Base-by-base conservation (phyloP, 2,888 invertebrate species). In the Enchytraeus crypticus region DNA sequence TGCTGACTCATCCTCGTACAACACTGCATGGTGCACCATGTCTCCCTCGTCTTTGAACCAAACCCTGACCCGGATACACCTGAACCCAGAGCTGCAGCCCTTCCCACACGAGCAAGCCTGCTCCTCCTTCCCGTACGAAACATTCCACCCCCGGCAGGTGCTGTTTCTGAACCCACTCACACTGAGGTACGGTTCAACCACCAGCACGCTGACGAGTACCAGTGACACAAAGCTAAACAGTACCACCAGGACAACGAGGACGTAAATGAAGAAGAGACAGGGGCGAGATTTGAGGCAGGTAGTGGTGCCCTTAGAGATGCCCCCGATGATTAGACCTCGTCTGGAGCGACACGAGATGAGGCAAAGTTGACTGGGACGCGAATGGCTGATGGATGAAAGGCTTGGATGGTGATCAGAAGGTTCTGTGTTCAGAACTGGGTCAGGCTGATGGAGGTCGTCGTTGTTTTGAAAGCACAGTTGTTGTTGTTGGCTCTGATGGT, bases 41-140 rank as follows among this genome's bases (percentile, higher is more conserved):
- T 21, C 45, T 43, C 57, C 33, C 38, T 34, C 34, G 46, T 54
- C 57, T 27, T 49, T 51, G 59, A 51, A 63, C 34, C 47, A 29
- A 26, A 64, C 64, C 51, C 57, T 54, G 32, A 64, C 53, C 46
- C 55, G 51, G 51, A 64, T 33, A 34, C 64, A 64, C 8, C 49
- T 46, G 49, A 55, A 64, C 8, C 60, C 51, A 5, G 62, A 60
- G 3, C 32, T 63, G 38, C 64, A 64, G 4, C 63, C 64, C 46
- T 64, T 64, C 1, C 64, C 64, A 51, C 64, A 64, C n/a, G 60
- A 60, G 51, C 64, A 64, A 51, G 60, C 53, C 33, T 63, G 59
- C 38, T 63, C 64, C 4, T 61, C 60, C 34, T 38, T 5, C 5
- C 32, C 55, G 21, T 33, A n/a, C 8, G 23, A 23, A 32, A 27